Base-by-base conservation (phyloP, 2,888 invertebrate genomes). In the Belgica antarctica region DNA sequence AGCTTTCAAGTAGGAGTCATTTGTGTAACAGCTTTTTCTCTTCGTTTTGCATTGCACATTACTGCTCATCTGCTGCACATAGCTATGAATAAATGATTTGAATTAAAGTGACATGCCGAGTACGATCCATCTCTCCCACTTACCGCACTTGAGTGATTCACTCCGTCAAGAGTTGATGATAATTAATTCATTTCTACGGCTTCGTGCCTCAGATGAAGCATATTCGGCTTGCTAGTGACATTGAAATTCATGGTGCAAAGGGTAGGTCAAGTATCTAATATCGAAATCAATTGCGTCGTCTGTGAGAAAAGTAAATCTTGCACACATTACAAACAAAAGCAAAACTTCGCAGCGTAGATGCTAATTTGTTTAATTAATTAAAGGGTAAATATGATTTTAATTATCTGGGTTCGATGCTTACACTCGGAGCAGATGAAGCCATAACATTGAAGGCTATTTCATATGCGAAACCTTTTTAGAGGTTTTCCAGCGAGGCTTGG, bases 291-390 rank as follows among this genome's bases (percentile, higher is more conserved):
- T 41, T 52, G 34, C 19, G 22, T 19, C 4, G 25, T 15, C n/a
- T 59, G 59, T 59, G 59, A 59, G 59, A 59, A 59, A 25, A 8
- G 25, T 5, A 59, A 59, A 59, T 27, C 59, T 12, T 27, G 12
- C 27, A 24, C 19, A n/a, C 8, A 8, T 25, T 59, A 3, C 59
- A 27, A 59, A 59, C 27, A 27, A 1, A 24, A 59, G n/a, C 19
- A 27, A 46, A 46, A 7, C 59, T 19, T 59, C 25, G 27, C 5
- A 22, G 4, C 17, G 57, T 22, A 5, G 59, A 27, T 59, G 59
- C 10, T 59, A 59, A 47, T 65, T 65, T 65, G 47, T 12, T 65
- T 65, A 65, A 65, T 65, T 65, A 65, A 65, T 65, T 65, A 65
- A 65, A 65, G 47, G 47, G 65, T 65, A 65, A 65, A 65, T 65